Evolutionary conservation across 1,140 invertebrate genomes (phyloP), one percentile per base, ranked within the genome.

Genomic region (Panulirus ornatus): DNA sequence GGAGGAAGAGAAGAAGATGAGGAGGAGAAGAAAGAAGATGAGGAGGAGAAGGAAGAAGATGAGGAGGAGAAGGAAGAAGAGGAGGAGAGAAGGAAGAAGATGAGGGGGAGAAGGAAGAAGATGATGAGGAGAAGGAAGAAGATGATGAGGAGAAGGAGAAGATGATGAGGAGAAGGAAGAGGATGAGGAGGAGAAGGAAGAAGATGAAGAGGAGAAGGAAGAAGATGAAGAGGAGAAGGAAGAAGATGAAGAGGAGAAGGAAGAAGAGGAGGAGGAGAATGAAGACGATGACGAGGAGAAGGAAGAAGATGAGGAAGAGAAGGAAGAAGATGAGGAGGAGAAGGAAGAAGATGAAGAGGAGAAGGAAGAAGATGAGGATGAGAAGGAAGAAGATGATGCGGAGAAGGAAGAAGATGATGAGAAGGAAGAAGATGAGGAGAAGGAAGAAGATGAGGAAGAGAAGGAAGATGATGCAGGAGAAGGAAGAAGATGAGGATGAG

Each of bases 291-390:
- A 34, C 16, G 38, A 22, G 9, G n/a, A 63, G 3, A 83, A 40
- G 63, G 34, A 34, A 63, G 51, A 63, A 47, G 34, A 40, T 63
- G 30, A 40, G 79, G 36, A 51, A 36, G 30, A 63, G 79, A 63
- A 51, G 54, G 54, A 63, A 51, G 63, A 47, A 63, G 47, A 83
- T 47, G 54, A 47, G 54, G 79, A 83, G 79, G 54, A 47, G 63
- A 51, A 83, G n/a, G 27, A 44, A 30, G 79, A 82, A 9, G 54
- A 47, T 11, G 76, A 79, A 19, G 30, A 40, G n/a, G n/a, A 44
- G 78, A 30, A 36, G 34, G 44, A 81, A 22, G 34, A 44, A 54
- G 47, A 58, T n/a, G 34, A 22, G 16, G 34, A 36, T 5, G 40
- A 38, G 40, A 19, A 75, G n/a, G 40, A 40, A 16, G 30, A 75